Evolutionary conservation across 1,140 invertebrate species (phyloP).

Genomic region (Brachionus asplanchnoidis): DNA sequence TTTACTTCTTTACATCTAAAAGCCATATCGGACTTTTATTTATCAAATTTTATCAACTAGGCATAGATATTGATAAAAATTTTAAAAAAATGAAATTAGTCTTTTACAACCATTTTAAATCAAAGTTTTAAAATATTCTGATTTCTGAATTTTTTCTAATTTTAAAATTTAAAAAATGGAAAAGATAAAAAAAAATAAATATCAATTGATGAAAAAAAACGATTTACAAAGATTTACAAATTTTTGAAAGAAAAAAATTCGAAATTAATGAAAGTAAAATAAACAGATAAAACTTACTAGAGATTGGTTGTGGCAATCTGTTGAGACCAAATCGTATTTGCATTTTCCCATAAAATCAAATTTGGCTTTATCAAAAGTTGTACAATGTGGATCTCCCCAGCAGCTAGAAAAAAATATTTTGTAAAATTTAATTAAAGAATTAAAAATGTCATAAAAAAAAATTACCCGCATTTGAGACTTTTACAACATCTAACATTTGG

Average conservation of each 20-base stretch:
- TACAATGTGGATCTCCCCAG: conserved; percentile 34
- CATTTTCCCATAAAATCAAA: conserved; percentile 30
- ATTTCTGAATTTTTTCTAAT: no score
- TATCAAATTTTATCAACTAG: no score
- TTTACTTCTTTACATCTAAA: no score
- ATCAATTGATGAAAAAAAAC: neutral
- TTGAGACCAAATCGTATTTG: conserved; percentile 38
- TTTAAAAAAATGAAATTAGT: no score
- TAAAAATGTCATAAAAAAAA: neutral
- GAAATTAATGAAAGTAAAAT: neutral
- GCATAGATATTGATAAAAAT: no score
- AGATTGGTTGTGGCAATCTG: conserved; percentile 2
- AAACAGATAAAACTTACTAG: neutral
- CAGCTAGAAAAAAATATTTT: neutral
- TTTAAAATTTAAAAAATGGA: no score
- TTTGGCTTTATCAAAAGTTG: neutral
- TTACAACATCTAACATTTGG: conserved; percentile 27
- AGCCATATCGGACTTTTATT: no score
- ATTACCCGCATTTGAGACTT: conserved; percentile 7
- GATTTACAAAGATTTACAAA: no score
- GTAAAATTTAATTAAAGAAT: neutral
- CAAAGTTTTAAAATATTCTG: no score
- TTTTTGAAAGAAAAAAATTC: neutral
- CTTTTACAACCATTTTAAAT: no score
- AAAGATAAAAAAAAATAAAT: neutral